Base-by-base conservation (phyloP, 2,888 invertebrate genomes). In the Dysmachus trigonus region DNA sequence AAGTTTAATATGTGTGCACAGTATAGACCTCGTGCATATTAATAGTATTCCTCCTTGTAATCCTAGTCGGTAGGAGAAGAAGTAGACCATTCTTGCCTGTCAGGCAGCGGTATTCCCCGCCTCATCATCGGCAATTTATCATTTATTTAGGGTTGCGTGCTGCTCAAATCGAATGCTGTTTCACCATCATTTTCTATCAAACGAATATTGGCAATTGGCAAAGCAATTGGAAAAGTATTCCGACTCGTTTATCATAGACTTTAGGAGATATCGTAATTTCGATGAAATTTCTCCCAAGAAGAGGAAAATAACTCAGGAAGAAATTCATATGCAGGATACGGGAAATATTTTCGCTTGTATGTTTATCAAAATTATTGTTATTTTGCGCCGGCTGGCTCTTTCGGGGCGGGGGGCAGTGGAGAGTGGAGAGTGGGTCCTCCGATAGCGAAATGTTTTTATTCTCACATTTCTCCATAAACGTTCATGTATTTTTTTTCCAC, bases 91-190 rank as follows among this genome's bases (percentile, higher is more conserved):
- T 41, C 35, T 38, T 53, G 18, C 82, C 22, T 82, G 27, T 27
- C 38, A 71, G 53, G 62, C 82, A 15, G 47, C 71, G 33, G 30
- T 41, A 74, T 76, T 62, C 76, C n/a, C 71, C 79, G 33, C 31
- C 62, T 85, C 72, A 33, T 41, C 74, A 74, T 53, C 62, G 82
- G 82, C 85, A 86, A 85, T 85, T 87, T 83, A 87, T 87, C 85
- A 87, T 87, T 87, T 87, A 87, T 87, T 87, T 74, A 85, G 81
- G 85, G 85, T 85, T 87, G 85, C 87, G 87, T 87, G 87, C 74
- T 87, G 87, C 74, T 79, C 72, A 73, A 72, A 62, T 72, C 35
- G 81, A 85, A 85, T 86, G 72, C 72, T 84, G 84, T 79, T 85
- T 86, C 85, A 81, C 85, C 74, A 82, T 76, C 71, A 85, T 85